Conservation (phyloP, 2,113 vertebrate genomes). For the Carassius carassius region DNA sequence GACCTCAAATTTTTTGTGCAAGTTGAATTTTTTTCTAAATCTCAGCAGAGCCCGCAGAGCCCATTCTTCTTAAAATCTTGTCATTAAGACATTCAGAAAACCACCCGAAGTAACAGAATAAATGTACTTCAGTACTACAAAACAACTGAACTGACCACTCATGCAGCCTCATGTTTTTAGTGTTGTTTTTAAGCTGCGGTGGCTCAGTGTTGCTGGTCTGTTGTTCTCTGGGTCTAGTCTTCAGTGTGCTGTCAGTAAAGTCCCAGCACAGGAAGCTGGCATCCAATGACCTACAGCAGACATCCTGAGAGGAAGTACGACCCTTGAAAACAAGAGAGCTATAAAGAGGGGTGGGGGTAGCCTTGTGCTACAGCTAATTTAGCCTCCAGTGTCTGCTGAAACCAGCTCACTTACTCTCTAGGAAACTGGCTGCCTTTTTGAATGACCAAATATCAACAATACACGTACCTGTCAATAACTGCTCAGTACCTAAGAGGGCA, state of each 20-base stretch:
- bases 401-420: background rate
- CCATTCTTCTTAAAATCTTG: background rate
- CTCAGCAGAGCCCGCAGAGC: background rate
- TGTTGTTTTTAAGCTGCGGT: constrained; percentile 2
- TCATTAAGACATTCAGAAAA: background rate
- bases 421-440: background rate
- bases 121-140: constrained; percentile 3
- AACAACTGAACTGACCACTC: background rate
- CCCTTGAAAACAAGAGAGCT: constrained; percentile 68
- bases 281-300: constrained; percentile 73
- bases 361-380: constrained; percentile 13
- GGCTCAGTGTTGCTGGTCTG: background rate
- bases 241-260: constrained; percentile 71
- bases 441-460: background rate
- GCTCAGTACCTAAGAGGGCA: background rate
- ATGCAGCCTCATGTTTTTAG: background rate
- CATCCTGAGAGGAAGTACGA: constrained; percentile 82
- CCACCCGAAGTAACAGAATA: background rate
- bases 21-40: background rate
- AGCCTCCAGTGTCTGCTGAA: background rate
- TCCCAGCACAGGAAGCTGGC: constrained; percentile 76
- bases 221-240: constrained; percentile 58
- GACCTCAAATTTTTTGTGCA: background rate
- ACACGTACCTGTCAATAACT: background rate
- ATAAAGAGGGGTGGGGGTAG: constrained; percentile 46